Percentiles rank a stretch among this genome's conserved stretches.
phyloP scores from a whole-genome alignment of 2,113 vertebrate species.

The Hypocryptadius cinnamomeus region DNA sequence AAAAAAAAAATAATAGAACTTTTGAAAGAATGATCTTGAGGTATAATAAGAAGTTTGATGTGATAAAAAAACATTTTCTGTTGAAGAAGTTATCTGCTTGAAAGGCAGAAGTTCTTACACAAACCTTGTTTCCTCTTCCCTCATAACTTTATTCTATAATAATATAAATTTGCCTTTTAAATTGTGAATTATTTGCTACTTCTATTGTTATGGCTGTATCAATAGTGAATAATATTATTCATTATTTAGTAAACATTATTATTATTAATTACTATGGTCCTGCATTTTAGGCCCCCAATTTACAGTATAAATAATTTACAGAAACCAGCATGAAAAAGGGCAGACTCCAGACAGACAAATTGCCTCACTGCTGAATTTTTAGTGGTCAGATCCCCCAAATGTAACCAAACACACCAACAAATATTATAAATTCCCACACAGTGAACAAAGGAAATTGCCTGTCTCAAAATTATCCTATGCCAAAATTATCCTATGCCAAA shows the following conservation, averaged over 20 bases:
- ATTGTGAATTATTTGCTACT: not conserved
- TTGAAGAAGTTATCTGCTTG: not conserved
- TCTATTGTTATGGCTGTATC: not conserved
- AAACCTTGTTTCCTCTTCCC: not conserved
- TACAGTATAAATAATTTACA: not conserved
- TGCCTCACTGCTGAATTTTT: not conserved
- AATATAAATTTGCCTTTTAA: not conserved
- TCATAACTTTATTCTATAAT: not conserved
- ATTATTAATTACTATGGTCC: not conserved
- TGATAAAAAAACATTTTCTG: not conserved
- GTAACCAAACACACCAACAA: not conserved
- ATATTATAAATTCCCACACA: not conserved
- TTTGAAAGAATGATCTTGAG: not conserved
- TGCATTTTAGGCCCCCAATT: fast-evolving
- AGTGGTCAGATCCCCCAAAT: not conserved
- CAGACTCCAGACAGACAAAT: not conserved
- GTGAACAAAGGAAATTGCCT: not conserved
- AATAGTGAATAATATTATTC: not conserved
- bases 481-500: not conserved
- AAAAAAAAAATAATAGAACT: not conserved
- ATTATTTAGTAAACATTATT: not conserved
- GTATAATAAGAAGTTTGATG: not conserved
- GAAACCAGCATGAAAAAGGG: not conserved
- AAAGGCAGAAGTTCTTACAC: not conserved
- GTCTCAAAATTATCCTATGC: not conserved